Evolutionary conservation across 1,140 invertebrate species (phyloP).

Genomic region (Tetramorium alpestre): DNA sequence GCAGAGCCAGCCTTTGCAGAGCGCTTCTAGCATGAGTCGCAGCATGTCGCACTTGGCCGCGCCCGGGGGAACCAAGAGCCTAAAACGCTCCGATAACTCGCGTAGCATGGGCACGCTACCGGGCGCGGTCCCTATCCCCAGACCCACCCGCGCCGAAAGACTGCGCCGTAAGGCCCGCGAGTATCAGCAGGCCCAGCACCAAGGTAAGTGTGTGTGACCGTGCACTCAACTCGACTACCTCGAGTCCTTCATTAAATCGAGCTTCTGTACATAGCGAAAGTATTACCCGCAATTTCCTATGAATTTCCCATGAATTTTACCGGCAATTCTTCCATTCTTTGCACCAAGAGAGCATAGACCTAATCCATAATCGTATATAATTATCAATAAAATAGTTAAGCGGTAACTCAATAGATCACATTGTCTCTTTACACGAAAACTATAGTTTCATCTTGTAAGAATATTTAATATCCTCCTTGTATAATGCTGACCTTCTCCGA

Average conservation of each 20-base stretch:
- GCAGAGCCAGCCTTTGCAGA: conserved; percentile 80
- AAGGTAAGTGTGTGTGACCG: conserved; percentile 84
- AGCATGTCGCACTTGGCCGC: conserved; percentile 90
- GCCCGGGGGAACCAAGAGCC: conserved; percentile 77
- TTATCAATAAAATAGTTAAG: neutral
- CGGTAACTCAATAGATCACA: neutral
- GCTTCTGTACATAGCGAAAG: conserved; percentile 39
- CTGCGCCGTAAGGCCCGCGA: conserved; percentile 86
- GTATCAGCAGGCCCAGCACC: conserved; percentile 77
- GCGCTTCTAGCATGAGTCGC: conserved; percentile 87
- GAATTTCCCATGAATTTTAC: neutral
- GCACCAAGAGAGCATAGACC: neutral
- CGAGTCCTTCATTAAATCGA: neutral
- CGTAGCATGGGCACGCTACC: conserved; percentile 86
- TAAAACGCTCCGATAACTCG: conserved; percentile 85
- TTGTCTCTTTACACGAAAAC: neutral
- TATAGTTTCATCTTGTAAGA: neutral
- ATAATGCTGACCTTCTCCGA: neutral
- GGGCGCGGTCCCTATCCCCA: conserved; percentile 82
- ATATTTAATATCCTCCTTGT: neutral
- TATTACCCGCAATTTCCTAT: neutral
- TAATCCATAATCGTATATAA: neutral
- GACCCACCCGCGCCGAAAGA: conserved; percentile 86
- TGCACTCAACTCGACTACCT: conserved; percentile 78
- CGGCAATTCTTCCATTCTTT: neutral